These are phyloP conservation scores for Pteria penguin DNA, from an alignment of 2,888 invertebrate species.

Conservation along the genomic window DNA sequence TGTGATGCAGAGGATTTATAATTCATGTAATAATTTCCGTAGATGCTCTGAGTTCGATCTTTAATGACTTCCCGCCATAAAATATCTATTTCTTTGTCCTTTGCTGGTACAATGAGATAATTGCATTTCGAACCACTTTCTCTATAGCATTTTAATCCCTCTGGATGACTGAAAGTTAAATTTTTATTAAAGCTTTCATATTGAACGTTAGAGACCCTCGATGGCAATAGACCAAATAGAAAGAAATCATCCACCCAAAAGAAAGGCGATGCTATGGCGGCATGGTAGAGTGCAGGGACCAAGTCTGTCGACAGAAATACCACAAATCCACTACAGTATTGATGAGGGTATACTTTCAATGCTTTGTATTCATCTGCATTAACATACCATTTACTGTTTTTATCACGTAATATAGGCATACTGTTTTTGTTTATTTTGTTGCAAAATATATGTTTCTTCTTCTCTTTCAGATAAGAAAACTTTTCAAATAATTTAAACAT, in stretches of 20 bases:
- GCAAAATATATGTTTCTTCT: constrained; percentile 41
- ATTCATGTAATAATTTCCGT: constrained; percentile 39
- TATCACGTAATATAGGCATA: constrained; percentile 41
- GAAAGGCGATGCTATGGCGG: constrained; percentile 53
- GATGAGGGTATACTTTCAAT: constrained; percentile 48
- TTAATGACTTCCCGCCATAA: constrained; percentile 28
- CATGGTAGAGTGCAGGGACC: constrained; percentile 54
- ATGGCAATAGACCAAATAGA: constrained; percentile 63
- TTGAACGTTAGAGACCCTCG: constrained; percentile 15
- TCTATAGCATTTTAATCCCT: constrained; percentile 29
- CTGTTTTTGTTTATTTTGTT: constrained; percentile 34
- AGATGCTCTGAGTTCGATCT: constrained; percentile 27
- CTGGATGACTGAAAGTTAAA: constrained; percentile 28
- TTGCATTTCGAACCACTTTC: constrained; percentile 11
- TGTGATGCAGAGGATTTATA: background rate
- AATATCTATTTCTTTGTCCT: constrained; percentile 17
- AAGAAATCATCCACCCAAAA: constrained; percentile 73
- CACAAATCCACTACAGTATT: constrained; percentile 67
- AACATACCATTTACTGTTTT: constrained; percentile 48
- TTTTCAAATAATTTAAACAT: constrained; percentile 46
- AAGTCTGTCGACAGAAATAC: constrained; percentile 57
- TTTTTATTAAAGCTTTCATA: constrained; percentile 13
- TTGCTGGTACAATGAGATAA: constrained; percentile 29
- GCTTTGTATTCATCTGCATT: constrained; percentile 35
- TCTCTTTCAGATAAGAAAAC: constrained; percentile 19